phyloP scores from a whole-genome alignment of 2,888 invertebrate species.

The Synergus itoensis region DNA sequence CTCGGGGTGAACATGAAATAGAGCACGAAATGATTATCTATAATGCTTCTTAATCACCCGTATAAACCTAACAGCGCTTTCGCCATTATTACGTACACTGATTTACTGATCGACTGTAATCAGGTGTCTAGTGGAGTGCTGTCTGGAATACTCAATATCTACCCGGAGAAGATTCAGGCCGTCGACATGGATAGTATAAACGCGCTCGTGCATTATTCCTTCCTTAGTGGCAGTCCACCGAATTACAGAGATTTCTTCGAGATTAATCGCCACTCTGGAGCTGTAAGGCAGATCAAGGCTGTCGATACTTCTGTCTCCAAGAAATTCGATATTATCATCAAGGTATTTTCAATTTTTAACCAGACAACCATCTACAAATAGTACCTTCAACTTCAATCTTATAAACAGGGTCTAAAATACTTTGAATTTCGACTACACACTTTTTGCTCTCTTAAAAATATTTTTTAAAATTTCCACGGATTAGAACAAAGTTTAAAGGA shows the following conservation, averaged over 20 bases:
- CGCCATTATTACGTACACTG: constrained; percentile 41
- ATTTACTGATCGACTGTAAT: constrained; percentile 48
- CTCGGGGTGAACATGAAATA: constrained; percentile 5
- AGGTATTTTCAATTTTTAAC: constrained; percentile 79
- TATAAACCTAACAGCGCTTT: constrained; percentile 34
- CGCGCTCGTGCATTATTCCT: constrained; percentile 89
- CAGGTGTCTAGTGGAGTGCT: constrained; percentile 90
- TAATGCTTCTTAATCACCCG: constrained; percentile 23
- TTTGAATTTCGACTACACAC: too few species aligned
- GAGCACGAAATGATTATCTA: constrained; percentile 8
- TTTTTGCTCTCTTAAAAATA: background rate
- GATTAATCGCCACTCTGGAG: constrained; percentile 88
- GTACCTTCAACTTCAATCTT: too few species aligned
- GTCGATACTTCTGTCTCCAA: constrained; percentile 89
- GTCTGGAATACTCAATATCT: constrained; percentile 89
- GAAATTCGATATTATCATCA: constrained; percentile 89
- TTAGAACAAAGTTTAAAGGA: too few species aligned
- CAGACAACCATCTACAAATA: too few species aligned
- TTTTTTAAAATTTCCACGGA: too few species aligned
- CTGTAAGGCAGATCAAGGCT: constrained; percentile 88
- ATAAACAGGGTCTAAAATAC: too few species aligned
- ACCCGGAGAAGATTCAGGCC: constrained; percentile 93
- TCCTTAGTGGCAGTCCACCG: constrained; percentile 89
- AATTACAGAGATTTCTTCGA: constrained; percentile 90
- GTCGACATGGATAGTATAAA: constrained; percentile 94